A percentile compares a stretch with the other conserved stretches of the same genome.
Evolutionary conservation across 37 sponge, comb jelly and placozoan species (phyloP).

Genomic region (Tethya wilhelma): DNA sequence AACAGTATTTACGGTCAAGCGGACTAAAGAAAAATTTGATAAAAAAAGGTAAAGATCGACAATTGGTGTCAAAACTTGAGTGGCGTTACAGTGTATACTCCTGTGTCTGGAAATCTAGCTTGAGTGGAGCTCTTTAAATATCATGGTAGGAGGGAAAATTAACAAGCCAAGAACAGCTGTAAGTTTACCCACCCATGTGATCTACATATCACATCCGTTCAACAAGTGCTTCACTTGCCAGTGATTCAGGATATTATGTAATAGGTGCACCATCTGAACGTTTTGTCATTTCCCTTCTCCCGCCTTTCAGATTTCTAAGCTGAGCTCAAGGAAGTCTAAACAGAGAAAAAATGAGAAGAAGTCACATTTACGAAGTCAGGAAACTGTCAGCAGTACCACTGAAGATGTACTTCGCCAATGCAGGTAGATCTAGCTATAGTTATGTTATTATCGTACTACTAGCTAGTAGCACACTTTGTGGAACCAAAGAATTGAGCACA

Average conservation of each 20-base stretch:
- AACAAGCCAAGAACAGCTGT: conserved; percentile 44
- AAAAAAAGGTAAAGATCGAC: too few species aligned
- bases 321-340: background rate
- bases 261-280: too few species aligned
- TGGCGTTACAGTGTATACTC: too few species aligned
- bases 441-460: background rate
- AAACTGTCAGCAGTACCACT: conserved; percentile 24
- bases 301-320: too few species aligned
- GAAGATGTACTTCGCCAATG: conserved; percentile 34
- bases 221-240: too few species aligned
- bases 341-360: background rate
- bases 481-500: background rate
- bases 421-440: conserved; percentile 4
- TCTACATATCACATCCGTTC: background rate
- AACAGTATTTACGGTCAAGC: too few species aligned
- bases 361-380: background rate
- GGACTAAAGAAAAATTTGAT: too few species aligned
- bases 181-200: background rate
- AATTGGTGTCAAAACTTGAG: too few species aligned
- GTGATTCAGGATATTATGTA: too few species aligned
- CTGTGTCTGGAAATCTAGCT: too few species aligned
- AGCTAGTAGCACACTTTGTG: background rate
- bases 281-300: too few species aligned
- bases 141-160: conserved; percentile 45
- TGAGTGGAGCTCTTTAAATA: too few species aligned